A percentile compares a stretch with the other conserved stretches of the same genome.
Conservation (phyloP, 1,140 invertebrate species). For the Drosophila virilis region DNA sequence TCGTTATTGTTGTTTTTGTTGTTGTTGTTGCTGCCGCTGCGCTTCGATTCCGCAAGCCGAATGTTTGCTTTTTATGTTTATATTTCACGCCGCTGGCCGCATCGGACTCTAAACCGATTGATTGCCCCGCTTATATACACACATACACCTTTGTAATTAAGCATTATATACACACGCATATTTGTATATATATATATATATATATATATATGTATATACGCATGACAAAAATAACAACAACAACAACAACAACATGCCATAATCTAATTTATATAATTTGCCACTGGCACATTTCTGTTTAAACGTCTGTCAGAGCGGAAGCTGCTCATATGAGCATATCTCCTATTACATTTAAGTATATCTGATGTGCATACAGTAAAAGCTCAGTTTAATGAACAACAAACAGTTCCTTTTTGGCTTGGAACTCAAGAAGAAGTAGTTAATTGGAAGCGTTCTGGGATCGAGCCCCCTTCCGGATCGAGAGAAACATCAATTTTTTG, state of each 20-base stretch:
- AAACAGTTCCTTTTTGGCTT: no score
- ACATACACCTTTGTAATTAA: not conserved
- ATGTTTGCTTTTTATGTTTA: slow-evolving; percentile 38
- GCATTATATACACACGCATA: not conserved
- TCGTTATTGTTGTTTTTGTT: not conserved
- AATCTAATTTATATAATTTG: slow-evolving; percentile 68
- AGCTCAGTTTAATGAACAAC: not conserved
- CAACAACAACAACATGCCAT: slow-evolving; percentile 23
- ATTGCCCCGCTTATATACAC: slow-evolving; percentile 12
- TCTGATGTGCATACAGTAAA: slow-evolving; percentile 4
- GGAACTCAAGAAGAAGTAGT: no score
- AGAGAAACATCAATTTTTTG: no score
- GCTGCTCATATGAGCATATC: slow-evolving; percentile 78
- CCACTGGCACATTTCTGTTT: slow-evolving; percentile 46
- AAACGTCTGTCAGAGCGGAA: slow-evolving; percentile 56
- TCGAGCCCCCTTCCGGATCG: no score
- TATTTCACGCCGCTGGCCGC: slow-evolving; percentile 19
- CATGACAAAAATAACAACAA: slow-evolving; percentile 19
- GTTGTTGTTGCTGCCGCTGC: slow-evolving; percentile 28
- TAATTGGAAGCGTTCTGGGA: no score
- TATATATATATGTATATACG: slow-evolving; percentile 12
- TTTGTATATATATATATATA: slow-evolving; percentile 6
- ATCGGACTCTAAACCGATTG: slow-evolving; percentile 18
- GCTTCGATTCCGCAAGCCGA: slow-evolving; percentile 40
- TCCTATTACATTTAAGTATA: slow-evolving; percentile 43